These are phyloP conservation scores for Thermophis baileyi DNA, from an alignment of 2,113 vertebrate genomes.

Conservation along the genomic window DNA sequence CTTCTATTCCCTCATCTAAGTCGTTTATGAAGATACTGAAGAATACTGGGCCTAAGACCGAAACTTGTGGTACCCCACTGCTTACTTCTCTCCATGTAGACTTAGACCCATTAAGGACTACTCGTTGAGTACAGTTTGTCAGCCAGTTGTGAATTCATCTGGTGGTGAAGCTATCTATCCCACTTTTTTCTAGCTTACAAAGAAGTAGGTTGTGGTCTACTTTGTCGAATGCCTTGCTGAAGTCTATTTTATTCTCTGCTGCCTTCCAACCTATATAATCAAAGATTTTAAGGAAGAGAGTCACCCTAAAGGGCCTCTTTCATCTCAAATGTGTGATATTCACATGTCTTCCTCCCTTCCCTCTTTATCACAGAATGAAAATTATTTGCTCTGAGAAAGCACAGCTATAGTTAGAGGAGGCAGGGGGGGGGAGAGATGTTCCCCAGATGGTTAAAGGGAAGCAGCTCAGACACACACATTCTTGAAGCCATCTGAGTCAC, in stretches of 20 bases:
- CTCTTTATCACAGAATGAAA: constrained; percentile 16
- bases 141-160: too few species aligned
- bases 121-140: too few species aligned
- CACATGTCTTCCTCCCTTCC: constrained; percentile 11
- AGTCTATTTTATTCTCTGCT: not conserved
- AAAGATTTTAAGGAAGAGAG: not conserved
- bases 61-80: too few species aligned
- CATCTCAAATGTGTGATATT: not conserved
- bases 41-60: too few species aligned
- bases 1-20: too few species aligned
- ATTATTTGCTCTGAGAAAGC: constrained; percentile 29
- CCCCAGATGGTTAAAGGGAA: constrained; percentile 65
- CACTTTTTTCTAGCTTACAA: too few species aligned
- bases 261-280: not conserved
- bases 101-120: too few species aligned
- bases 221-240: too few species aligned
- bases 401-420: constrained; percentile 20
- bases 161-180: too few species aligned
- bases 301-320: not conserved
- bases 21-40: too few species aligned
- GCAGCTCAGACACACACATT: constrained; percentile 52
- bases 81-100: too few species aligned
- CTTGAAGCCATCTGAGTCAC: constrained; percentile 57
- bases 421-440: constrained; percentile 48
- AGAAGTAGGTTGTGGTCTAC: too few species aligned